phyloP scores from a whole-genome alignment of 1,140 invertebrate species.

The Teleopsis dalmanni region DNA sequence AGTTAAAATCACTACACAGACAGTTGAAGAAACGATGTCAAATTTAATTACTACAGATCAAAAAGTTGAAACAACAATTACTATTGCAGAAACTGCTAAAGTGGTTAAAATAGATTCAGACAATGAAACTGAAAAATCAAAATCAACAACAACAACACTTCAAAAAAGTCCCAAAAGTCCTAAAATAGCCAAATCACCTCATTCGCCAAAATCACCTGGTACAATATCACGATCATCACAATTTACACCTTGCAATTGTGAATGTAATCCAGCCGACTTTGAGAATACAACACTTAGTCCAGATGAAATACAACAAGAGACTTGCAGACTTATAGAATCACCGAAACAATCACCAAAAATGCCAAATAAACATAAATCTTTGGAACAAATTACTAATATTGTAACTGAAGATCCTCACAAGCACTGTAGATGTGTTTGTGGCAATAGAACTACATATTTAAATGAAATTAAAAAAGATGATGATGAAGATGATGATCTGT shows the following conservation, averaged over 20 bases:
- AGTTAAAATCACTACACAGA: constrained; percentile 19
- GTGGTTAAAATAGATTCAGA: constrained; percentile 4
- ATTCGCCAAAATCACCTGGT: constrained; percentile 10
- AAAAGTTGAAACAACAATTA: constrained; percentile 9
- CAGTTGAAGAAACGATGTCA: constrained; percentile 8
- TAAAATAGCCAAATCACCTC: constrained; percentile 8
- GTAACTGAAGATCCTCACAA: constrained; percentile 4
- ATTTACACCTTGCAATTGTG: constrained; percentile 34
- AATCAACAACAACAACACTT: constrained; percentile 11
- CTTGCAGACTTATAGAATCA: constrained; percentile 37
- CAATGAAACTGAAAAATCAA: not conserved
- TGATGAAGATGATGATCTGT: constrained; percentile 48
- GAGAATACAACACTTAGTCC: constrained; percentile 26
- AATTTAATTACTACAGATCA: not conserved
- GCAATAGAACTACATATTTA: not conserved
- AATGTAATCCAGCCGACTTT: constrained; percentile 38
- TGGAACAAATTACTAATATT: not conserved
- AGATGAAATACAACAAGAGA: constrained; percentile 38
- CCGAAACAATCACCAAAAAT: constrained; percentile 25
- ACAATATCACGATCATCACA: constrained; percentile 14
- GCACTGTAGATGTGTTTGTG: constrained; percentile 17
- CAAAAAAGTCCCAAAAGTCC: constrained; percentile 28
- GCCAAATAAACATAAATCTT: constrained; percentile 2
- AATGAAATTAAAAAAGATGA: constrained; percentile 5
- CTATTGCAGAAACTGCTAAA: constrained; percentile 18